phyloP scores from a whole-genome alignment of 2,797 vertebrate species.

The Platyrinchus mystaceus region DNA sequence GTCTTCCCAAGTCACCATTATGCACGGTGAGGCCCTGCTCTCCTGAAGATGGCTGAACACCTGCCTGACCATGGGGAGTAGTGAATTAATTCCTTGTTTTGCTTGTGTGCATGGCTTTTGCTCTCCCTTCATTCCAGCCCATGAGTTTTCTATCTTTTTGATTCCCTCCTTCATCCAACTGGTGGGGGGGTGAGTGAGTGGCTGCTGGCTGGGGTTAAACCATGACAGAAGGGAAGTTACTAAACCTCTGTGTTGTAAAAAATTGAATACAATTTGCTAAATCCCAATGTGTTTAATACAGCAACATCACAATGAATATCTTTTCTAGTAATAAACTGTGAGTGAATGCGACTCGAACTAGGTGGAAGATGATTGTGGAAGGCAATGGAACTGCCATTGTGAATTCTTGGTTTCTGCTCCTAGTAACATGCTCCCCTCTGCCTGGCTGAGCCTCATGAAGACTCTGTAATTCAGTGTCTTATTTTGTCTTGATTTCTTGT shows the following conservation, averaged over 20 bases:
- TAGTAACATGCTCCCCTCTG: background rate
- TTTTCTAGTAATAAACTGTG: background rate
- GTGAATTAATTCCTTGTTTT: background rate
- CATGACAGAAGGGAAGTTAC: background rate
- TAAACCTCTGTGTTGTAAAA: background rate
- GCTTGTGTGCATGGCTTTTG: background rate
- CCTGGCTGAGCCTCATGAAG: background rate
- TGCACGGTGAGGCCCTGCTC: background rate
- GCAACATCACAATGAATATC: background rate
- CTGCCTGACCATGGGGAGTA: background rate
- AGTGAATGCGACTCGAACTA: background rate
- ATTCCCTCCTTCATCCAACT: background rate
- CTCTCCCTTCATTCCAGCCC: background rate
- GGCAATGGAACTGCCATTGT: background rate
- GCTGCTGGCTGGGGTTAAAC: background rate
- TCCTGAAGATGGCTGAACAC: background rate
- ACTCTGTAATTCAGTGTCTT: background rate
- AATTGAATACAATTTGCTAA: background rate
- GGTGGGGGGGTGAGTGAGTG: background rate
- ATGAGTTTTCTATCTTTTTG: background rate
- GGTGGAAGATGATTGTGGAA: background rate
- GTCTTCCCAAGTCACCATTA: background rate
- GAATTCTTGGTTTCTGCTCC: background rate
- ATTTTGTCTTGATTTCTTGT: background rate
- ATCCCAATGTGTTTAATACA: background rate